phyloP scores from a whole-genome alignment of 2,113 vertebrate species.

The Raphicerus campestris region DNA sequence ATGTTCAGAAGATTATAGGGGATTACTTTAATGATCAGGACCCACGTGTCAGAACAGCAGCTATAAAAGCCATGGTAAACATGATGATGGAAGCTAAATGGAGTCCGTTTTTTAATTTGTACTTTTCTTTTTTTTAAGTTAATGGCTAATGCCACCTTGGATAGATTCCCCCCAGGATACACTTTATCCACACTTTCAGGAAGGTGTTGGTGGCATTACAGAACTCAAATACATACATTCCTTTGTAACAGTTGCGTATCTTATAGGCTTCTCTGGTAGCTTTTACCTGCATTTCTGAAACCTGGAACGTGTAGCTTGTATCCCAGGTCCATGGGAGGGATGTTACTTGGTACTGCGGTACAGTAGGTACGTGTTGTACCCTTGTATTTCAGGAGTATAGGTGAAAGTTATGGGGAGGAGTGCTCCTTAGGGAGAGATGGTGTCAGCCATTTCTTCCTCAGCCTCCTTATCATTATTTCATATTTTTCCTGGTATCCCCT shows the following conservation, averaged over 20 bases:
- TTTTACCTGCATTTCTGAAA: constrained; percentile 28
- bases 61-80: constrained; percentile 96
- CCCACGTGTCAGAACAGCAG: constrained; percentile 93
- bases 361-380: background rate
- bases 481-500: background rate
- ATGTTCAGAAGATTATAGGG: constrained; percentile 94
- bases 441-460: no score
- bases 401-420: background rate
- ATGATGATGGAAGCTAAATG: background rate
- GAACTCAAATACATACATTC: background rate
- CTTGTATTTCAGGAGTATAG: background rate
- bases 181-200: background rate
- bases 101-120: background rate
- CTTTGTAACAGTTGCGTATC: background rate
- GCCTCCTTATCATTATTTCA: background rate
- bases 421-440: background rate
- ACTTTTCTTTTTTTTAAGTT: background rate
- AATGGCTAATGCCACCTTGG: background rate
- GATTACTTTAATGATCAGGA: constrained; percentile 96
- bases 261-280: background rate
- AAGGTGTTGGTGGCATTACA: background rate
- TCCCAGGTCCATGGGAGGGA: background rate
- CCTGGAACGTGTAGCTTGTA: background rate
- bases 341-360: background rate
- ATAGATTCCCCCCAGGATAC: background rate